A percentile compares a stretch with the other conserved stretches of the same genome.
phyloP scores from a whole-genome alignment of 2,113 vertebrate genomes.

The Pseudopodoces humilis region DNA sequence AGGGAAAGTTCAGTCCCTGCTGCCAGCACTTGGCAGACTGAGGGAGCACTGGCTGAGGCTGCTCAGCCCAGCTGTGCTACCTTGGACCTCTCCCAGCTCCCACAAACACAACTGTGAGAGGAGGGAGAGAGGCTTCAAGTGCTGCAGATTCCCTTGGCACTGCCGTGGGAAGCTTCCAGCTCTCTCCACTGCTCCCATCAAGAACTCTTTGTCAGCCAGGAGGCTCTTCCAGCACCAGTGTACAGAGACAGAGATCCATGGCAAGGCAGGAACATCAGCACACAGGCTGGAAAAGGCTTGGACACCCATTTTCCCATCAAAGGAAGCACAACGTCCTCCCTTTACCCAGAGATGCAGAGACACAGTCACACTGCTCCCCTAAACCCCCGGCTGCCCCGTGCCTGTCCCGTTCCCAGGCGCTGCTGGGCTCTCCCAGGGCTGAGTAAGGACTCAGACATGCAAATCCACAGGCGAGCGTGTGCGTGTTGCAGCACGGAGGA shows the following conservation, averaged over 20 bases:
- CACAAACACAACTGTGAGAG: background rate
- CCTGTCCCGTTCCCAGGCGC: fast-evolving
- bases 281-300: background rate
- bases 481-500: background rate
- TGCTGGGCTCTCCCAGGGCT: background rate
- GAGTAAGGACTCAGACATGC: conserved; percentile 22
- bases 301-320: background rate
- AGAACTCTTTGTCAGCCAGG: background rate
- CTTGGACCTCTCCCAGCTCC: background rate
- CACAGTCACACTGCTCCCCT: background rate
- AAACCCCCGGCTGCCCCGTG: fast-evolving
- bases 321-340: background rate
- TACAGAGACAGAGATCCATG: background rate
- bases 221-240: background rate
- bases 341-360: background rate
- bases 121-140: background rate
- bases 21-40: background rate
- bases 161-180: background rate
- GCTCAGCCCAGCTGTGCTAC: background rate
- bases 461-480: background rate
- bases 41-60: background rate
- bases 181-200: background rate
- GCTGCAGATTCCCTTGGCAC: background rate
- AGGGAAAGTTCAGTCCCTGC: background rate
- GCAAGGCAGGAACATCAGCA: background rate